phyloP scores from a whole-genome alignment of 2,113 vertebrate species.

The Microcebus lehilahytsara region DNA sequence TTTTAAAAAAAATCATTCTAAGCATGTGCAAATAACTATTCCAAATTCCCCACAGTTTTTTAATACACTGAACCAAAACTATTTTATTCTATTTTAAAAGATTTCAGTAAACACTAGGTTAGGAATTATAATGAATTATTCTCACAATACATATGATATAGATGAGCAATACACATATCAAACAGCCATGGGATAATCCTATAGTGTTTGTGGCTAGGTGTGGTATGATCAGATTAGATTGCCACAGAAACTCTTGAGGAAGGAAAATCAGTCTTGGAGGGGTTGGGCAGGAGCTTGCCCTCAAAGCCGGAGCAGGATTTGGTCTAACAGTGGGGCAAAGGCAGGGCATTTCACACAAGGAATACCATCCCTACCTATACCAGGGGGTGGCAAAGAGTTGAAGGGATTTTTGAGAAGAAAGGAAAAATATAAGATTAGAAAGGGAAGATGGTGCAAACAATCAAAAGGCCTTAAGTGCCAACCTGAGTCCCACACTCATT shows the following conservation, averaged over 20 bases:
- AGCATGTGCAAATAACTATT: neutral
- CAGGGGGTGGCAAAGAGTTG: neutral
- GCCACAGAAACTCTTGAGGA: neutral
- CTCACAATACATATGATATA: neutral
- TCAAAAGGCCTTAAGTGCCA: neutral
- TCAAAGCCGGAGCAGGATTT: neutral
- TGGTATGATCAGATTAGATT: neutral
- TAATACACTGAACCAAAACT: neutral
- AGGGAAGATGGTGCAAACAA: neutral
- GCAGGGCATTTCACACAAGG: neutral
- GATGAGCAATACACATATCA: neutral
- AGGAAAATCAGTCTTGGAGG: neutral
- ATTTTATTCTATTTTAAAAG: slow-evolving; percentile 4
- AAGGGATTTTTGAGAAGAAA: neutral
- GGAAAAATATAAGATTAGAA: neutral
- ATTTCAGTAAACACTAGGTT: neutral
- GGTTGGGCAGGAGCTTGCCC: neutral
- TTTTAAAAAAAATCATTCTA: neutral
- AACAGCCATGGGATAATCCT: neutral
- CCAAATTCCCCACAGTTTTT: neutral
- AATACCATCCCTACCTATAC: neutral
- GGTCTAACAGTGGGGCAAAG: neutral
- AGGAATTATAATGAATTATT: neutral
- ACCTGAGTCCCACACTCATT: neutral
- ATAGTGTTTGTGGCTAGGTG: neutral